Percentiles rank a stretch among this genome's conserved stretches.
phyloP scores from a whole-genome alignment of 2,797 vertebrate species.

The Sarcoramphus papa region DNA sequence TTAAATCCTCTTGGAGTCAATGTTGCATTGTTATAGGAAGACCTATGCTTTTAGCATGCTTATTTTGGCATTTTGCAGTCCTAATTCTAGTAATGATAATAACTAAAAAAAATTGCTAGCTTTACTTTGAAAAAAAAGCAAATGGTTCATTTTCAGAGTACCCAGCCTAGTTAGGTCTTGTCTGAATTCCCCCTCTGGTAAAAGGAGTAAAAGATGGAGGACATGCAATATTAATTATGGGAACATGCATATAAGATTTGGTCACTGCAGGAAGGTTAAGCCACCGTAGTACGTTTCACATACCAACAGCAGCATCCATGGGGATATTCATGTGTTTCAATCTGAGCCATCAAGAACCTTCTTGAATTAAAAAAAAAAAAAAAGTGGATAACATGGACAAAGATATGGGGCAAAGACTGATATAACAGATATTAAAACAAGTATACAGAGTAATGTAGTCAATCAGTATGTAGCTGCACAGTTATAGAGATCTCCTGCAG shows the following conservation, averaged over 20 bases:
- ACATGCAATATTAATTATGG: not conserved
- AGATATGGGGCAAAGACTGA: not conserved
- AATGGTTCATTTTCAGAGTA: not conserved
- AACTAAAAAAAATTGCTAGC: not conserved
- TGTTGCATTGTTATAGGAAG: not conserved
- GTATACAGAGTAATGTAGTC: not conserved
- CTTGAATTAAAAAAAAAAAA: not conserved
- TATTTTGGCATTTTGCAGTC: slow-evolving; percentile 18
- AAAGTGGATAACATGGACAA: not conserved
- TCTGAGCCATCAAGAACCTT: not conserved
- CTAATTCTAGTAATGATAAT: not conserved
- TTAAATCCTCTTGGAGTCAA: slow-evolving; percentile 41
- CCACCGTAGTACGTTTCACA: not conserved
- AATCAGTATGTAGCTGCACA: not conserved
- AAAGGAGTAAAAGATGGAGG: not conserved
- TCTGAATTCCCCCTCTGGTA: not conserved
- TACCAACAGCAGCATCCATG: not conserved
- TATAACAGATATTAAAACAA: not conserved
- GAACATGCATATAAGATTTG: not conserved
- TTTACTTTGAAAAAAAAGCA: not conserved
- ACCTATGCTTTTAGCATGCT: not conserved
- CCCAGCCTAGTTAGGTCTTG: not conserved
- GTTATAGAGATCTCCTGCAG: not conserved
- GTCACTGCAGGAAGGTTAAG: not conserved
- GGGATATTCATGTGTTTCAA: not conserved